Evolutionary conservation across 2,113 vertebrate species (phyloP), one percentile per base, ranked within the genome.

Genomic region (Nanorana parkeri): DNA sequence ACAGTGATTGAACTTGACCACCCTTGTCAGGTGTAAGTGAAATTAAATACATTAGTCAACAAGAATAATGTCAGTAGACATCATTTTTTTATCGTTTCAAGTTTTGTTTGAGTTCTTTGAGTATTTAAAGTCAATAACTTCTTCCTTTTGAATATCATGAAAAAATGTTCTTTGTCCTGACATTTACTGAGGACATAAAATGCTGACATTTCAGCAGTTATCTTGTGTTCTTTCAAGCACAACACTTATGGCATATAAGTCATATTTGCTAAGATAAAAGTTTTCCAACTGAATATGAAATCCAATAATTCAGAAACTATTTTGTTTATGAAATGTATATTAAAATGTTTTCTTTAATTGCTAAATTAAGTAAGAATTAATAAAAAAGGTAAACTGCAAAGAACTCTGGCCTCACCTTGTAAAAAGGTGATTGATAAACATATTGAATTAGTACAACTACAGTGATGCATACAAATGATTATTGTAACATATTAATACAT

Each of bases 91-190:
- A 63, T 80, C 56, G 55, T 75, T 61, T 29, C n/a, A 51, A 47
- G 71, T 76, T 75, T 83, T 83, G 52, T 67, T 83, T 67, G 52
- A 83, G 29, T 76, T 76, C 80, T 60, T 23, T 56, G 20, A 68
- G 80, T 75, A 76, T 76, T 66, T 76, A 83, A 74, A 76, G 72
- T 83, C 61, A 83, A 76, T 75, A 75, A 58, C 63, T 75, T 64
- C 51, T 55, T 68, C 32, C 69, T 82, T 36, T 76, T 83, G 71
- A 83, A 83, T 81, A 73, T 64, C 69, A 76, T 66, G 21, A 65
- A 68, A 82, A 74, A 83, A 60, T 64, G 29, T 83, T 83, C 71
- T 83, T 76, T 83, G 80, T 83, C 63, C 61, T 83, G 72, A 76
- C 72, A 83, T 83, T 83, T 83, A 58, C 63, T 28, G 61, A 61